These are phyloP conservation scores for Drosophila cognata DNA, from an alignment of 2,888 invertebrate genomes.

Conservation along the genomic window DNA sequence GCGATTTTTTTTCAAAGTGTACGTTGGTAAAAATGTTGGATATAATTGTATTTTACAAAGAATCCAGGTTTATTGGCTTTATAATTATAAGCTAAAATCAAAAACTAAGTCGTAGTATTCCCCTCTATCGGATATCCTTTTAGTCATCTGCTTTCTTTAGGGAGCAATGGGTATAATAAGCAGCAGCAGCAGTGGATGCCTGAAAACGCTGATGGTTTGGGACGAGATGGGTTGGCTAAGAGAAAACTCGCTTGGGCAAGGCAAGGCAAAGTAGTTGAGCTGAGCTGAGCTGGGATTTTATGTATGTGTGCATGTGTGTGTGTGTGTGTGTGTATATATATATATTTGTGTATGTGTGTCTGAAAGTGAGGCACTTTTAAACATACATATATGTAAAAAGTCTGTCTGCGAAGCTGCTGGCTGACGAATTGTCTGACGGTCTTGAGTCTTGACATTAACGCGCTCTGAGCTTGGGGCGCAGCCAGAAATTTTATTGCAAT, in stretches of 20 bases:
- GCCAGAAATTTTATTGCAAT: conserved; percentile 59
- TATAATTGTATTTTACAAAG: neutral
- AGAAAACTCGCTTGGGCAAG: neutral
- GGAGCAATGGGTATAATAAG: conserved; percentile 1
- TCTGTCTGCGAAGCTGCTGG: conserved; percentile 28
- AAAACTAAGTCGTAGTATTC: neutral
- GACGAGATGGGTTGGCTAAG: conserved; percentile 18
- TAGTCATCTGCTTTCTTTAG: neutral
- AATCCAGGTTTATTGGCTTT: neutral
- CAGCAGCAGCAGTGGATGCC: conserved; percentile 16
- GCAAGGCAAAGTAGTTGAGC: neutral
- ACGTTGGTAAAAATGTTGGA: neutral
- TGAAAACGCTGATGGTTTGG: conserved; percentile 2
- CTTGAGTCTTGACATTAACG: conserved; percentile 52
- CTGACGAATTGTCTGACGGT: conserved; percentile 43
- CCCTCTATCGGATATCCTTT: neutral
- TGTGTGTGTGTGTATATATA: too few relatives aligned
- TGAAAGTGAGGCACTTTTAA: neutral
- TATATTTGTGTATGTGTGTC: too few relatives aligned
- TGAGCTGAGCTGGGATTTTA: neutral
- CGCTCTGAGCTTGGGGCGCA: conserved; percentile 20
- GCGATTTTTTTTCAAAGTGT: neutral
- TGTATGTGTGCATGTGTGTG: neutral
- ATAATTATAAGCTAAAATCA: neutral
- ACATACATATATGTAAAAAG: neutral